Evolutionary conservation across 2,113 vertebrate genomes (phyloP).

Genomic region (Thalassarche chlororhynchos): DNA sequence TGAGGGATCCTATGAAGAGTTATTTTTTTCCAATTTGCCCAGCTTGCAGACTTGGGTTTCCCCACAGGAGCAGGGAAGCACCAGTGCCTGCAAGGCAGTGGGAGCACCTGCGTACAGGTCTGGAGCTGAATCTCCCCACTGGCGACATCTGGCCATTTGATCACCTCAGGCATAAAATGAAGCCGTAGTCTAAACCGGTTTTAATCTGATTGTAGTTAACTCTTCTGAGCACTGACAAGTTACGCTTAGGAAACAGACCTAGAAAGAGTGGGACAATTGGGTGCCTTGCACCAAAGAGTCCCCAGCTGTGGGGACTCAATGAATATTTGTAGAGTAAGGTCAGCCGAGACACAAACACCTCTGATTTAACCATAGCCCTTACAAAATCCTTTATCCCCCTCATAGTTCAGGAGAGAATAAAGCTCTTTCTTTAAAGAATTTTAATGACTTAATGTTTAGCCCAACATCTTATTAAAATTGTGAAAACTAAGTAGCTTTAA

Average conservation of each 20-base stretch:
- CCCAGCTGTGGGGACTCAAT: not conserved
- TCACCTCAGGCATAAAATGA: not conserved
- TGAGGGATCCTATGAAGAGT: not conserved
- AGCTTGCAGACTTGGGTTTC: not conserved
- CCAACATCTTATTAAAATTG: not conserved
- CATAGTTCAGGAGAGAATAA: not conserved
- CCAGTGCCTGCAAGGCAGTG: not conserved
- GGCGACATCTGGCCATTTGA: not conserved
- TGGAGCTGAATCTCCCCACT: not conserved
- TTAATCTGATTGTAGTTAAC: not conserved
- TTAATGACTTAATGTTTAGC: constrained; percentile 14
- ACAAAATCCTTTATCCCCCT: not conserved
- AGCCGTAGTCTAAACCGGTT: not conserved
- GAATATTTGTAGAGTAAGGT: not conserved
- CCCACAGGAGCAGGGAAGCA: not conserved
- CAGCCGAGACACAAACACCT: not conserved
- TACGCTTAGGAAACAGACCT: not conserved
- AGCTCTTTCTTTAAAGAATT: constrained; percentile 4
- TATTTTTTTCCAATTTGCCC: not conserved
- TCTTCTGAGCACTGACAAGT: not conserved
- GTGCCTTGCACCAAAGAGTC: not conserved
- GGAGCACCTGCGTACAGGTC: not conserved
- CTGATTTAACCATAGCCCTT: not conserved
- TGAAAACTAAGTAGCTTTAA: constrained; percentile 42
- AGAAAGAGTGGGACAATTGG: not conserved